phyloP scores from a whole-genome alignment of 1,140 invertebrate genomes.

The Bathynomus jamesi region DNA sequence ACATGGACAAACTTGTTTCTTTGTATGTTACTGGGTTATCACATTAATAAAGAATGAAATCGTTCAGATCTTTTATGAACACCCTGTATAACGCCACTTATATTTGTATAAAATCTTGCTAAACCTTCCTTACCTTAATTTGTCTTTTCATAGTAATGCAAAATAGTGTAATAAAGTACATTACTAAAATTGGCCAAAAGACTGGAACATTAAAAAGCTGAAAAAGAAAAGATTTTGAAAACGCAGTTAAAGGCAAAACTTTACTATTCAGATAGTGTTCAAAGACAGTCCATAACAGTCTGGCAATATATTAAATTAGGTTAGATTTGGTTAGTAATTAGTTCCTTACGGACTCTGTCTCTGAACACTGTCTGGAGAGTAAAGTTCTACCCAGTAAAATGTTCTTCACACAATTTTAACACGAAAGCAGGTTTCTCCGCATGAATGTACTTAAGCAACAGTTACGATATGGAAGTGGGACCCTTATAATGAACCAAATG shows the following conservation, averaged over 20 bases:
- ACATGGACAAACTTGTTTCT: too few relatives aligned
- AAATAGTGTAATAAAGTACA: conserved; percentile 98
- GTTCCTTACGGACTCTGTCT: not conserved
- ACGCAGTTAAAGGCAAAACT: not conserved
- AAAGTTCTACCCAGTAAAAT: not conserved
- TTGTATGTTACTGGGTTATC: too few relatives aligned
- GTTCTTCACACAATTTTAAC: too few relatives aligned
- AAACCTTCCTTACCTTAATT: conserved; percentile 71
- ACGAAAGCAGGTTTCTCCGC: too few relatives aligned
- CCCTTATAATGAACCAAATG: too few relatives aligned
- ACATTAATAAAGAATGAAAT: too few relatives aligned
- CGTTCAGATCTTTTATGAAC: too few relatives aligned
- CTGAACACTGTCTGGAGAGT: not conserved
- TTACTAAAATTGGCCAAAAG: conserved; percentile 99
- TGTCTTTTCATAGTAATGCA: conserved; percentile 99
- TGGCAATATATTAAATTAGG: too few relatives aligned
- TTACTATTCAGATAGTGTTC: not conserved
- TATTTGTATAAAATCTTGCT: conserved; percentile 4
- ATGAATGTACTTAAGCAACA: too few relatives aligned
- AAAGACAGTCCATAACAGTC: too few relatives aligned
- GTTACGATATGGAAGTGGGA: too few relatives aligned
- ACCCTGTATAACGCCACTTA: conserved; percentile 3
- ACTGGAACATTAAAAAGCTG: conserved; percentile 91
- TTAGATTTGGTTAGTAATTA: not conserved
- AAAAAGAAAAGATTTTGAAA: not conserved